Base-by-base conservation (phyloP, 2,113 vertebrate species). In the Pseudois nayaur region DNA sequence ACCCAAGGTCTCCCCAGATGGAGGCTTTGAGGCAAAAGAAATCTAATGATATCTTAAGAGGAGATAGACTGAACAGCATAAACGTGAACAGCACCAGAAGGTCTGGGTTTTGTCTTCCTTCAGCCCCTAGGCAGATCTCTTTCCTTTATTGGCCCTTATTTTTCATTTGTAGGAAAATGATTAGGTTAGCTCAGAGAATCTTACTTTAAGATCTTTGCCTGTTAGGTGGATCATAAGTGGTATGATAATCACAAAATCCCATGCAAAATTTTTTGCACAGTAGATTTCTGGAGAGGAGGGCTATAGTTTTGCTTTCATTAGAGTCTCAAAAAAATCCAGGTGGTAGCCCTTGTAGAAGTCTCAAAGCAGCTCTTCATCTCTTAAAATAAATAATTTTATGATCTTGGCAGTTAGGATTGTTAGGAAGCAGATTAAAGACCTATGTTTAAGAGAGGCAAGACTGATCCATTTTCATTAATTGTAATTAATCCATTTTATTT, bases 181-280 rank as follows among this genome's bases (percentile, higher is more conserved):
- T 15, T 83, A 12, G 36, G 23, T 74, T 81, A 87, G 6, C 36
- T 90, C 50, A 16, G 19, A 43, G 12, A 45, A 78, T 62, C 52
- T 91, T 78, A 55, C 88, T 93, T 97, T 94, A 71, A 93, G 74
- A 57, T 85, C 25, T 84, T 87, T 79, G 86, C 10, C 62, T 67
- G 21, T 19, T 79, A 55, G 45, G 36, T 87, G 36, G 16, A 8
- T 74, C 15, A 71, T 91, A 64, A 85, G 59, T 40, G 29, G 7
- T 40, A 23, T 84, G 10, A 36, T 81, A 64, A 84, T 55, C 52
- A 33, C 60, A 52, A 94, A 83, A n/a, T 48, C 64, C 33, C 36
- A 2, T 31, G 48, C 59, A 62, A 87, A 90, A 43, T 29, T 40
- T n/a, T 62, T 17, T 79, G 11, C 21, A 31, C 85, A 25, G 31